A percentile compares a stretch with the other conserved stretches of the same genome.
phyloP scores from a whole-genome alignment of 2,113 vertebrate species.

The Ophthalmotilapia sp. region DNA sequence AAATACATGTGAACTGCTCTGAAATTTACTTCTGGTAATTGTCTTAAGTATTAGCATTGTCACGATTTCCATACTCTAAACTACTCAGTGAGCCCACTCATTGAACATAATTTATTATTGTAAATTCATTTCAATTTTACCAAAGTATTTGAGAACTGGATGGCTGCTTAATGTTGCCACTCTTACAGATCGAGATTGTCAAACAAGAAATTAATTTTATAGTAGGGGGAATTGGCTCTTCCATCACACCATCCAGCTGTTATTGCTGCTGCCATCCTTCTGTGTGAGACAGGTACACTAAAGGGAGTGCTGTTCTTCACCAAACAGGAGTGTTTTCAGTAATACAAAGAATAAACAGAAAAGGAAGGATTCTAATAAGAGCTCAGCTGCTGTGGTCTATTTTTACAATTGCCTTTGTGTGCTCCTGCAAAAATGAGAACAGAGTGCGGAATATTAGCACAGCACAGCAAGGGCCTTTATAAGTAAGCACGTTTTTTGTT shows the following conservation, averaged over 20 bases:
- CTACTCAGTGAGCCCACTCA: neutral
- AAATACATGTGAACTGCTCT: neutral
- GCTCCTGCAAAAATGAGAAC: neutral
- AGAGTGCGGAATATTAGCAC: neutral
- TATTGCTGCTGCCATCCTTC: neutral
- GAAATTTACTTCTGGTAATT: neutral
- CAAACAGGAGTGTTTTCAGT: neutral
- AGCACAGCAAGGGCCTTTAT: neutral
- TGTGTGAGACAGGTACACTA: neutral
- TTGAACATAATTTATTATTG: neutral
- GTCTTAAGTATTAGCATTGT: neutral
- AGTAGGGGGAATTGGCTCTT: neutral
- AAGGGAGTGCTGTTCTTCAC: neutral
- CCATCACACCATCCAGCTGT: neutral
- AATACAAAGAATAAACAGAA: neutral
- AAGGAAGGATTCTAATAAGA: neutral
- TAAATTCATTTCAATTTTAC: neutral
- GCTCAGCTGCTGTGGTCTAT: constrained; percentile 12
- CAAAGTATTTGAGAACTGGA: neutral
- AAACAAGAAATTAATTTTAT: neutral
- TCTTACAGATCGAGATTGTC: neutral
- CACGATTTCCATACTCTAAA: neutral
- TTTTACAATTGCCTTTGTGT: neutral
- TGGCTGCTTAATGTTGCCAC: neutral
- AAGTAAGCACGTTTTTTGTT: neutral